Base-by-base conservation (phyloP, 2,888 invertebrate species). In the Agriotes lineatus region DNA sequence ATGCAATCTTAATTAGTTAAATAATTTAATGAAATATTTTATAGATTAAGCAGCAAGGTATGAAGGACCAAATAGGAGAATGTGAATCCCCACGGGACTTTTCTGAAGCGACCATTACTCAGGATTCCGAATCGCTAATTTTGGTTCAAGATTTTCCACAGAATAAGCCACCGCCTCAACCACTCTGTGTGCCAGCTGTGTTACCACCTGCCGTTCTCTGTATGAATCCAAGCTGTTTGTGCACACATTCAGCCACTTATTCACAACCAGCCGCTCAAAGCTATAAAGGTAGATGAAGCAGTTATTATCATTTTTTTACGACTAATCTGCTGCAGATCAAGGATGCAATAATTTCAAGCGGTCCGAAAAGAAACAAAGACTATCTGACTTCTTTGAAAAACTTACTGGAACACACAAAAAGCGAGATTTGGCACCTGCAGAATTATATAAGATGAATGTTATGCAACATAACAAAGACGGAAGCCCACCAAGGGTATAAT, bases 401-500 rank as follows among this genome's bases (percentile, higher is more conserved):
- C 35, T 69, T n/a, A 63, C 20, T 9, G 57, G 57, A 14, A 20
- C 22, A 1, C 19, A 18, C 10, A 65, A 52, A 54, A 20, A n/a
- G n/a, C n/a, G n/a, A n/a, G n/a, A n/a, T n/a, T n/a, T n/a, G n/a
- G n/a, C 30, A 20, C 67, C 70, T n/a, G 50, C 63, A 35, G 74
- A 79, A 61, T 70, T 79, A 16, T 79, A 79, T 64, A 75, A 72
- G 61, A 78, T 79, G 25, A 78, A 79, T 63, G 74, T 78, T 35
- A 67, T 72, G 45, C 75, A 77, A 64, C 59, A 72, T 9, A 70
- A 71, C 25, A 61, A 74, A 35, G 69, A 75, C 18, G 52, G 65
- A n/a, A 72, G 59, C 66, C 73, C 73, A 1, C 78, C 78, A 14
- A 73, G 69, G 56, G 78, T 78, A 71, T 50, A 58, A n/a, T n/a